Evolutionary conservation across 2,888 invertebrate species (phyloP), one percentile per base, ranked within the genome.

Genomic region (Torymus tubicola): DNA sequence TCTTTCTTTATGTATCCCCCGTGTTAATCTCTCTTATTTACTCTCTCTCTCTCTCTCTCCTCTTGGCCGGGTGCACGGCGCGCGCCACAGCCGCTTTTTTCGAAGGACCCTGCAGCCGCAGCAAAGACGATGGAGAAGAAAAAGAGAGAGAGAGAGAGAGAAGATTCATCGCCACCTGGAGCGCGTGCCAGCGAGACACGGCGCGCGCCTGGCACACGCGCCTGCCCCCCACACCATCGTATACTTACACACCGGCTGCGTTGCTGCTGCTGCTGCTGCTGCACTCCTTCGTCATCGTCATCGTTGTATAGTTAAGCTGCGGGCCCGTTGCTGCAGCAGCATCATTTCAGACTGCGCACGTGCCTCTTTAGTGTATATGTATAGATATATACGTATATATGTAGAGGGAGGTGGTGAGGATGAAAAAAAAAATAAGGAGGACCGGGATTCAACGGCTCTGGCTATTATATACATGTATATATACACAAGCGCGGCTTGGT

Each of bases 141-240:
- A 21, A 31, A 31, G 42, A 31, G 31, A 31, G 31, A 31, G 31
- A 31, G 31, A 42, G 42, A 21, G 21, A 21, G 18, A 12, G 75
- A 67, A 80, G 74, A 80, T 80, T 75, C 74, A 80, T 75, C 74
- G 74, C 68, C 79, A 80, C 69, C 79, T 80, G 80, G 71, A 75
- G 70, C 61, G 73, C 24, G 74, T 18, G 64, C 63, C 69, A 42
- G 42, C 42, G 42, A 42, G 42, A 42, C 8, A 8, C 42, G 42
- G 31, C 8, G 31, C 12, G 31, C 31, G 11, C 16, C 68, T 16
- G 42, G 42, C 42, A 42, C 42, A 42, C 42, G 12, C 67, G n/a
- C 16, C 21, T 16, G 8, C 10, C 42, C 42, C 42, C 42, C 42
- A 42, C 42, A 42, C 42, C 42, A 42, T 8, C 31, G 8, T 8